Percentiles rank a stretch among this genome's conserved stretches.
phyloP scores from a whole-genome alignment of 2,797 vertebrate genomes.

The Coracias cyanogaster region DNA sequence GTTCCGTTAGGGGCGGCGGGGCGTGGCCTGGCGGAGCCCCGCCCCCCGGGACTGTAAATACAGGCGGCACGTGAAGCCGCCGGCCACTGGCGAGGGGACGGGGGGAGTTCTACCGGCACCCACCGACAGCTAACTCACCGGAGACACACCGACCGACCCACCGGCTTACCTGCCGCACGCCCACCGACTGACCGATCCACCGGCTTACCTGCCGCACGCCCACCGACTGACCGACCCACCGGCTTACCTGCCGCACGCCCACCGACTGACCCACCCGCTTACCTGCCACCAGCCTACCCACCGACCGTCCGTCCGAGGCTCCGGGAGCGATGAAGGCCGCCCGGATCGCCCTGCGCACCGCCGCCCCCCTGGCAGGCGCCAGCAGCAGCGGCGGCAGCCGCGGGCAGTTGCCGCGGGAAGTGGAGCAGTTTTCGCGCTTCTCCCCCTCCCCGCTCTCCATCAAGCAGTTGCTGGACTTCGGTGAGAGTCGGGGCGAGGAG shows the following conservation, averaged over 20 bases:
- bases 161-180: neutral
- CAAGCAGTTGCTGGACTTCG: slow-evolving; percentile 97
- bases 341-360: slow-evolving; percentile 72
- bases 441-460: slow-evolving; percentile 96
- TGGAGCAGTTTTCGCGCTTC: slow-evolving; percentile 92
- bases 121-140: too few species aligned
- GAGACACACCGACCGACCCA: too few species aligned
- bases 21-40: neutral
- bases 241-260: too few species aligned
- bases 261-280: neutral
- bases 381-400: neutral
- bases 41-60: slow-evolving; percentile 33
- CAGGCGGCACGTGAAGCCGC: neutral
- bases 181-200: neutral
- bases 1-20: neutral
- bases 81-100: neutral
- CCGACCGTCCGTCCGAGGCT: neutral
- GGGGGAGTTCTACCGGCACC: rapidly evolving
- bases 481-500: slow-evolving; percentile 79
- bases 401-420: slow-evolving; percentile 83
- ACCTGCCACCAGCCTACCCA: too few species aligned
- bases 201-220: neutral
- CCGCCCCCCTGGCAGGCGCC: slow-evolving; percentile 45
- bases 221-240: neutral
- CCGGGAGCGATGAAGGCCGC: slow-evolving; percentile 72